Base-by-base conservation (phyloP, 2,797 vertebrate species). In the Pseudochaenichthys georgianus region DNA sequence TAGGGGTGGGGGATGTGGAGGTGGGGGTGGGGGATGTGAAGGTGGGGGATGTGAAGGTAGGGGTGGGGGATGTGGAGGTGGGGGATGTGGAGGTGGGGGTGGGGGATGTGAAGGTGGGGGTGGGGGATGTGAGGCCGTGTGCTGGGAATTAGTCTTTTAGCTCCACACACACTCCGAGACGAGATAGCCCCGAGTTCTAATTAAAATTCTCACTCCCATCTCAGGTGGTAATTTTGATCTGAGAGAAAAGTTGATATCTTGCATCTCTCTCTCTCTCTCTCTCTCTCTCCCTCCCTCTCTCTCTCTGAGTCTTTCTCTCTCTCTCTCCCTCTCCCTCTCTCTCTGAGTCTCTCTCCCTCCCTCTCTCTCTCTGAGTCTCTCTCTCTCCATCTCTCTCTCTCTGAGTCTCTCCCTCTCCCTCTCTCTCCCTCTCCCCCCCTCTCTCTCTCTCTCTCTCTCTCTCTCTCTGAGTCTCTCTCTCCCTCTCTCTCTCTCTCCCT, bases 171-270 rank as follows among this genome's bases (percentile, higher is more conserved):
- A 91, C 79, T 85, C 81, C 23, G 62, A 93, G 94, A 95, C 93
- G 88, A 95, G 94, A 95, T 94, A 93, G 92, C 93, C 92, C 80
- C 71, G 23, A 94, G 91, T 94, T 94, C 91, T 95, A 95, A 95
- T 95, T 94, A 95, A 94, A 94, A 94, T 93, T 91, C 92, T 87
- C 91, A 89, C 91, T 93, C 90, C 91, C 76, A 91, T 93, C 90
- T 91, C 90, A 93, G 91, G 93, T 93, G 89, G 90, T 92, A 87
- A 92, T 93, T 93, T 91, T 93, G 92, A 94, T 95, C 93, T 93
- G 78, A 93, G 81, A 21, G 21, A 21, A 21, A 21, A 21, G 21
- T 21, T 21, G 21, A 21, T 21, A 21, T 21, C 21, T 21, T 21
- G 21, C 21, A 21, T 21, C 3, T 23, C 2, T 23, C 23, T 23